Evolutionary conservation across 2,888 invertebrate species (phyloP), one percentile per base, ranked within the genome.

Genomic region (Amblyteles armatorius): DNA sequence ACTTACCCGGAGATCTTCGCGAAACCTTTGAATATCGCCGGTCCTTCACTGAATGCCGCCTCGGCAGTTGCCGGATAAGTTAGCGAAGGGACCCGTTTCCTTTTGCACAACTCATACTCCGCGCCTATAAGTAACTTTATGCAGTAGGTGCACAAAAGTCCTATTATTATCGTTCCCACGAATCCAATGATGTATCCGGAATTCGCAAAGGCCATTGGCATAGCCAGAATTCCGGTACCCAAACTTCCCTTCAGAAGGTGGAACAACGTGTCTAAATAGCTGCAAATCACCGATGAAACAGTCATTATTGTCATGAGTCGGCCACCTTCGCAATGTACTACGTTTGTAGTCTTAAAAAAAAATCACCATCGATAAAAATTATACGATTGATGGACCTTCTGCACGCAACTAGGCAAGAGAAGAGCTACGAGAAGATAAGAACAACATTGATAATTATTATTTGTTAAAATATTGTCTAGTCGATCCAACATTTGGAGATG

Each of bases 141-240:
- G 92, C 99, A 99, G 94, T 99, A 99, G 3, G 98, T 97, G 94
- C 98, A 98, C 50, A 99, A 95, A 33, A 97, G 93, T 0, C 99
- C 99, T 88, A 99, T 97, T 3, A 98, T 90, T 13, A 98, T 93
- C 0, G 99, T 97, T 7, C 98, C 98, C 26, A 97, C 94, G 1
- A 96, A 92, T 11, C 99, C 99, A 3, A 98, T 96, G 81, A 96
- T 94, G 89, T 97, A 96, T 2, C 98, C 98, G 0, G 98, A 96
- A 92, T 98, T 96, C 88, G 96, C 95, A 92, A 98, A 97, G 0
- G 98, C 98, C 88, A 96, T 95, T 0, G 98, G 98, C 97, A 99
- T 97, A 4, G 98, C 98, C 76, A 99, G 94, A 89, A 98, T 97
- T 6, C 99, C 99, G 0, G 98, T 98, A 0, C 99, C 99, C 86